Evolutionary conservation across 2,797 vertebrate genomes (phyloP).

Genomic region (Eulemur rubriventer): DNA sequence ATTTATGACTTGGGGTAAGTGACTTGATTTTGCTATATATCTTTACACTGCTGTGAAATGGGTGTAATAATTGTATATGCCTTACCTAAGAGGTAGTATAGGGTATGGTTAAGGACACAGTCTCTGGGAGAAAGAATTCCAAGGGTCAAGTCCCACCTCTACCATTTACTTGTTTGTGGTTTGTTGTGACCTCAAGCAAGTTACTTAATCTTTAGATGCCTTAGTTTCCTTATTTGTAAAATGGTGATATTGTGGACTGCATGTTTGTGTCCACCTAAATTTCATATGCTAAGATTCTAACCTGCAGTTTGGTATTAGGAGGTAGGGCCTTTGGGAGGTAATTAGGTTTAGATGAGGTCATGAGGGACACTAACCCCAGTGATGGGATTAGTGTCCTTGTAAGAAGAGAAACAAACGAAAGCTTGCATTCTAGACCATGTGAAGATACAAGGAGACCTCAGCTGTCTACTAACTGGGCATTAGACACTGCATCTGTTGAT

Average conservation of each 20-base stretch:
- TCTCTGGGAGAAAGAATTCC: neutral
- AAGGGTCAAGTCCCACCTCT: neutral
- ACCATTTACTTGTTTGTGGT: neutral
- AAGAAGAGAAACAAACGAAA: neutral
- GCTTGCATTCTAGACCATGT: neutral
- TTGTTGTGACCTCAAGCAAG: neutral
- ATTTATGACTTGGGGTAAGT: neutral
- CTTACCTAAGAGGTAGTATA: neutral
- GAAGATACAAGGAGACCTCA: neutral
- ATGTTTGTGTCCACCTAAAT: neutral
- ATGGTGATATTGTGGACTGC: neutral
- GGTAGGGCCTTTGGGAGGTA: neutral
- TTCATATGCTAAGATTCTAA: neutral
- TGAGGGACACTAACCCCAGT: neutral
- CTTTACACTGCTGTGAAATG: neutral
- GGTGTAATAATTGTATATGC: neutral
- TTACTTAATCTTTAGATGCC: neutral
- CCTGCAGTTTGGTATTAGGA: neutral
- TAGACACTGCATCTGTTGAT: neutral
- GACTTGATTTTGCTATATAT: slow-evolving; percentile 4
- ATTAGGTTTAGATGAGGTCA: neutral
- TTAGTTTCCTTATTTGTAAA: neutral
- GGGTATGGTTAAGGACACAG: neutral
- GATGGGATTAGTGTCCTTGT: neutral
- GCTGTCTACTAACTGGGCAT: neutral